These are phyloP conservation scores for Smutsia temminckii DNA, from an alignment of 2,797 vertebrate species.

Conservation along the genomic window DNA sequence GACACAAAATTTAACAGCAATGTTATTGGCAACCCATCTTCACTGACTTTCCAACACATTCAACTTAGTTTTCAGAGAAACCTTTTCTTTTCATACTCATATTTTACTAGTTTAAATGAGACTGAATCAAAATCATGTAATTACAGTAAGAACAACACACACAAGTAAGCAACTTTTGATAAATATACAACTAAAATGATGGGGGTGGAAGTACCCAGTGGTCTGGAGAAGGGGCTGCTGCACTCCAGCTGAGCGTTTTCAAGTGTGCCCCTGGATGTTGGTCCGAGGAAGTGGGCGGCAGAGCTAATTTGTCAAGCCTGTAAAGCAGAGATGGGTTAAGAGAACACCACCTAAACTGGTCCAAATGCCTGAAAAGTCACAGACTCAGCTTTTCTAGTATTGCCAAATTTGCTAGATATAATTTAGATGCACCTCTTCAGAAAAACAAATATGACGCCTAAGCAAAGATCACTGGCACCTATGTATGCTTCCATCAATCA, in stretches of 20 bases:
- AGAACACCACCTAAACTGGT: not conserved
- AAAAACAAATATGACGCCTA: not conserved
- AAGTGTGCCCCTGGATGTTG: not conserved
- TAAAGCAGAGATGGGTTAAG: not conserved
- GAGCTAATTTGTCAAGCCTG: not conserved
- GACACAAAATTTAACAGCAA: not conserved
- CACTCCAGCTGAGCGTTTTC: accelerated
- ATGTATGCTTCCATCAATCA: not conserved
- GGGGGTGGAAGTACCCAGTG: not conserved
- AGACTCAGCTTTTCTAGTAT: not conserved
- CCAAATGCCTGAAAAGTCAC: not conserved
- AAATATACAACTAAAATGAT: not conserved
- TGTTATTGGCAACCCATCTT: not conserved
- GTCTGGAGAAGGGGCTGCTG: not conserved
- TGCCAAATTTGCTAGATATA: not conserved
- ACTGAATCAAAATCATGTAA: not conserved
- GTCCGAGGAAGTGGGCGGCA: not conserved
- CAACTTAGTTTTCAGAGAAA: conserved; percentile 22
- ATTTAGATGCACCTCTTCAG: not conserved
- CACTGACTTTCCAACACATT: not conserved
- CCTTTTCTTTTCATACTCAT: not conserved
- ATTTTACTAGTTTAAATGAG: conserved; percentile 14
- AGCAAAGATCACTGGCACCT: not conserved
- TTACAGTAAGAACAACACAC: not conserved
- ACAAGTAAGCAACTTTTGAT: not conserved